Conservation (phyloP, 2,113 vertebrate genomes). For the Cavia porcellus region DNA sequence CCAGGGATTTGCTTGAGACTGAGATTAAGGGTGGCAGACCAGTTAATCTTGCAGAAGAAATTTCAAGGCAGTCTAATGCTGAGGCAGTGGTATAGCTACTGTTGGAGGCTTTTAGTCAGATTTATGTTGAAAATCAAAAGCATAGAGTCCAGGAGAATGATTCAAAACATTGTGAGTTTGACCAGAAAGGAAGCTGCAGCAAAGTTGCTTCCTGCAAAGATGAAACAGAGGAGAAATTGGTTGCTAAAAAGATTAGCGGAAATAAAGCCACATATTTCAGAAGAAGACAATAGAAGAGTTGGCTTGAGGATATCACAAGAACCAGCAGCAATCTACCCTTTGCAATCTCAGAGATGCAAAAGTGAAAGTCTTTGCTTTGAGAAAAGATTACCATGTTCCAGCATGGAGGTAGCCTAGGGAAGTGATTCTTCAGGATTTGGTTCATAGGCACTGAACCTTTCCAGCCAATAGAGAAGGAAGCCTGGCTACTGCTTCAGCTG, state of each 20-base stretch:
- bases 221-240: not conserved
- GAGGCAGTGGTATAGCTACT: not conserved
- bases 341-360: not conserved
- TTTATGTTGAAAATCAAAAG: too few relatives aligned
- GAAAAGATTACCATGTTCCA: not conserved
- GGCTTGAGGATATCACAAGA: not conserved
- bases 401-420: not conserved
- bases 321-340: not conserved
- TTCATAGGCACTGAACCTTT: not conserved
- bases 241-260: not conserved
- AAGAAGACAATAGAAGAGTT: not conserved
- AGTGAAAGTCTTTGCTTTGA: not conserved
- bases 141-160: too few relatives aligned
- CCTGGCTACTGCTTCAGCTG: not conserved
- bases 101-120: not conserved
- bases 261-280: not conserved
- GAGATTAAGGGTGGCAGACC: not conserved
- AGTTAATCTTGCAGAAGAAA: too few relatives aligned
- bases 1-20: not conserved
- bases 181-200: not conserved
- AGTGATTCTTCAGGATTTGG: not conserved
- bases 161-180: too few relatives aligned
- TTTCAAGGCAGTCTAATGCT: not conserved
- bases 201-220: not conserved
- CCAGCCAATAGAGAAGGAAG: not conserved